Conservation (phyloP, 2,113 vertebrate species). For the Isichthys henryi region DNA sequence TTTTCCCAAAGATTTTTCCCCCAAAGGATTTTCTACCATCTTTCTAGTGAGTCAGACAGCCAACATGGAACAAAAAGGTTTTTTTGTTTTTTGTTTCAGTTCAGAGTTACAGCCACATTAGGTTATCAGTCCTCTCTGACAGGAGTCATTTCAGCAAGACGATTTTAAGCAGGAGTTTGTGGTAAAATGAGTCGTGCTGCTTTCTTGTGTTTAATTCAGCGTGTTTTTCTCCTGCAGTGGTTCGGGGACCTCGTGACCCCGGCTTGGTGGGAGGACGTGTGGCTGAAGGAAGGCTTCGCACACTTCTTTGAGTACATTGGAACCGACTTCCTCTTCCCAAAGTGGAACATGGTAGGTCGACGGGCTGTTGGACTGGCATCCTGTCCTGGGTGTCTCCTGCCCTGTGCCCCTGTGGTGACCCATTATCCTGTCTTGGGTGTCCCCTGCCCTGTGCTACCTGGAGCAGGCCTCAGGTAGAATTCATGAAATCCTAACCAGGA, state of each 20-base stretch:
- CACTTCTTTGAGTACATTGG: conserved; percentile 96
- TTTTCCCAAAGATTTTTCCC: not conserved
- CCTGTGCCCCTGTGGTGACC: not conserved
- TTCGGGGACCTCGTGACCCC: conserved; percentile 96
- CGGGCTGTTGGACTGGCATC: not conserved
- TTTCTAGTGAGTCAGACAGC: not conserved
- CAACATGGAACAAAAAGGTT: not conserved
- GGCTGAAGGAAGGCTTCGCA: conserved; percentile 95
- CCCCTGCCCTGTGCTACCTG: not conserved
- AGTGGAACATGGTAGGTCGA: conserved; percentile 90
- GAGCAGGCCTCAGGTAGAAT: not conserved
- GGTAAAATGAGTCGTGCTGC: not conserved
- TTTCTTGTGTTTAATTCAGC: no score
- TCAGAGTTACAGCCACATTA: not conserved
- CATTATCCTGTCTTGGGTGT: not conserved
- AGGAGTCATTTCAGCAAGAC: not conserved
- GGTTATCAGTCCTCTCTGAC: not conserved
- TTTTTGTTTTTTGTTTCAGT: not conserved
- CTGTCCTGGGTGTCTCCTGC: no score
- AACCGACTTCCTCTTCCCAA: conserved; percentile 93
- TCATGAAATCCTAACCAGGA: not conserved
- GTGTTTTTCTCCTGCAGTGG: conserved; percentile 66
- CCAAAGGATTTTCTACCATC: not conserved
- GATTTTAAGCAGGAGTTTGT: not conserved
- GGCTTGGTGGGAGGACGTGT: conserved; percentile 97